phyloP scores from a whole-genome alignment of 2,113 vertebrate genomes.

The Heliornis fulica region DNA sequence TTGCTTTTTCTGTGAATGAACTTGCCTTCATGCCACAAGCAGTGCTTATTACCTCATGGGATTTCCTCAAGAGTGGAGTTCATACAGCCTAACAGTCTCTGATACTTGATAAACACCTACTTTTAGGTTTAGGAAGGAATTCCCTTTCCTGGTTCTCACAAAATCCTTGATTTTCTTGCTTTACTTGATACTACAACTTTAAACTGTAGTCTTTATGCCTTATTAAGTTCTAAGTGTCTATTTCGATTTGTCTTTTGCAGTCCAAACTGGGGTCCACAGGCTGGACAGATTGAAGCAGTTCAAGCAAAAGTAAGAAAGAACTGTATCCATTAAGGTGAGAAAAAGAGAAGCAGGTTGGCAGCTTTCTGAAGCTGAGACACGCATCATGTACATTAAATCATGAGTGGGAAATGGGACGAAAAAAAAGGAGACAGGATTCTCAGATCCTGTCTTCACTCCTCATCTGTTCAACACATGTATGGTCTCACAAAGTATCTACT shows the following conservation, averaged over 20 bases:
- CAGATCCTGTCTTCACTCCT: not conserved
- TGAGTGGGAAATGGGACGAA: not conserved
- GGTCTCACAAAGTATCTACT: not conserved
- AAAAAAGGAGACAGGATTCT: not conserved
- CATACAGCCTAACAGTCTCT: not conserved
- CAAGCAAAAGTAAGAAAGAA: not conserved
- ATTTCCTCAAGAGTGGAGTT: not conserved
- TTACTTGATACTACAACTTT: not conserved
- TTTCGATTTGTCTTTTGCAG: not conserved
- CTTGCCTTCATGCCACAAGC: not conserved
- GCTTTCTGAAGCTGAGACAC: not conserved
- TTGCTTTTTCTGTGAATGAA: not conserved
- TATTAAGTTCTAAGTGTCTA: not conserved
- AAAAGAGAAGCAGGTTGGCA: not conserved
- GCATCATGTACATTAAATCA: not conserved
- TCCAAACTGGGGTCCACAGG: not conserved
- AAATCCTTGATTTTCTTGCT: not conserved
- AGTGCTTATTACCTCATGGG: not conserved
- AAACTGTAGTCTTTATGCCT: not conserved
- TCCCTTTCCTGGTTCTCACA: not conserved
- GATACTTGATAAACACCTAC: not conserved
- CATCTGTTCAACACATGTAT: not conserved
- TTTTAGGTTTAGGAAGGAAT: not conserved
- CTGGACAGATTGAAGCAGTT: not conserved
- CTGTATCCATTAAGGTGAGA: not conserved